Evolutionary conservation across 2,797 vertebrate species (phyloP).

Genomic region (Gorsachius magnificus): DNA sequence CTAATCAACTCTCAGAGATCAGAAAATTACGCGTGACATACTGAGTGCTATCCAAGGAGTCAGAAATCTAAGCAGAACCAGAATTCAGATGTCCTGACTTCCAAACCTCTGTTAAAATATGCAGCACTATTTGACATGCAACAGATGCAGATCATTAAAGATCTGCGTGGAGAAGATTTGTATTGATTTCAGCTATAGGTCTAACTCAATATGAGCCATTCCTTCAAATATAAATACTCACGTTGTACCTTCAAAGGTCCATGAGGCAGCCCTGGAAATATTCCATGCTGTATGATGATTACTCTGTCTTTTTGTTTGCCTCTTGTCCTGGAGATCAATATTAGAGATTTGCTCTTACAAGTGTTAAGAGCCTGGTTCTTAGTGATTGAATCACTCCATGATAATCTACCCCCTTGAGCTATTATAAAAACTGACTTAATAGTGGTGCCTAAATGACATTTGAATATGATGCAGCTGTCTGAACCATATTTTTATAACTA

Average conservation of each 20-base stretch:
- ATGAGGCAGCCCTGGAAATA: background rate
- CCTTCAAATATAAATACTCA: background rate
- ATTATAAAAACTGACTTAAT: constrained; percentile 66
- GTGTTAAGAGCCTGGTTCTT: constrained; percentile 50
- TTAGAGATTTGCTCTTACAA: constrained; percentile 54
- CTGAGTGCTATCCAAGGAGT: background rate
- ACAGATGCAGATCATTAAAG: background rate
- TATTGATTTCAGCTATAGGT: background rate
- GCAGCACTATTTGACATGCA: background rate
- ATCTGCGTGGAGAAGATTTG: background rate
- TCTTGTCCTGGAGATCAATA: constrained; percentile 55
- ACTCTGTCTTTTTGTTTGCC: constrained; percentile 42
- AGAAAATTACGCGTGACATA: background rate
- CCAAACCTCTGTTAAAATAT: background rate
- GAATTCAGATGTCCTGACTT: background rate
- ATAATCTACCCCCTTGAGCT: constrained; percentile 53
- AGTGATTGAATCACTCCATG: constrained; percentile 54
- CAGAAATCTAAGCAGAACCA: background rate
- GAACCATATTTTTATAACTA: constrained; percentile 49
- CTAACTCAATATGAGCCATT: background rate
- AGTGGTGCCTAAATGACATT: constrained; percentile 64
- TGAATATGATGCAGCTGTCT: constrained; percentile 50
- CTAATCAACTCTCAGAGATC: background rate
- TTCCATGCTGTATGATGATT: background rate
- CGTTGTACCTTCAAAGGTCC: background rate